Base-by-base conservation (phyloP, 2,888 invertebrate genomes). In the Eristalinus sepulchralis region DNA sequence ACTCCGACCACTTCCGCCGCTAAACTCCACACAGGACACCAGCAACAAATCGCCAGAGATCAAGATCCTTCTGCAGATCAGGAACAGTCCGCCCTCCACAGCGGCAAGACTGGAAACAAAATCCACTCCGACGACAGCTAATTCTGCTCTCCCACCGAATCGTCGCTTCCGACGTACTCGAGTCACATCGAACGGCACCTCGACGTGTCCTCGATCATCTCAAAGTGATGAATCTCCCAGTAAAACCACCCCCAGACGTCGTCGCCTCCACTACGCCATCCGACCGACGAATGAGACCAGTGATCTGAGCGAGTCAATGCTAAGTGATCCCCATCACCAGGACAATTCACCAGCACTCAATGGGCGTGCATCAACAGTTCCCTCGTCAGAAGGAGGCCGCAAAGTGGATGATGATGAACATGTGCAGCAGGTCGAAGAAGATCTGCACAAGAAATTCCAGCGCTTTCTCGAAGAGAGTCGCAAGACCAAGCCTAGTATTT, bases 401-500 rank as follows among this genome's bases (percentile, higher is more conserved):
- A 83, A 79, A 22, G 75, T 57, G 13, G 85, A 78, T 1, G 57
- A 78, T 1, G 57, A 13, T 2, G 39, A 39, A 39, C n/a, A 39
- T 22, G 57, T 57, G n/a, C 53, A 57, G 13, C 47, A 62, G 4
- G 68, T 13, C 9, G 24, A 60, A 62, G 82, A 82, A 71, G 62
- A 33, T 36, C 53, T 89, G 34, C 88, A 88, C 57, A 36, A 80
- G 20, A 88, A 89, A 79, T 86, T 89, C 17, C 89, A 90, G 87
- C 88, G 88, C 57, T 90, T 90, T n/a, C 88, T 92, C 82, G 90
- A 90, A 2, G 89, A 89, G 63, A 89, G 91, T 20, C 91, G 92
- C 10, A 89, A 91, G 82, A 79, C 89, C 2, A 90, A 91, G 70
- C 92, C 92, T 0, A 90, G 90, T 47, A 92, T 92, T 55, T 92